These are phyloP conservation scores for Stenodema calcarata DNA, from an alignment of 2,888 invertebrate species.

Conservation along the genomic window DNA sequence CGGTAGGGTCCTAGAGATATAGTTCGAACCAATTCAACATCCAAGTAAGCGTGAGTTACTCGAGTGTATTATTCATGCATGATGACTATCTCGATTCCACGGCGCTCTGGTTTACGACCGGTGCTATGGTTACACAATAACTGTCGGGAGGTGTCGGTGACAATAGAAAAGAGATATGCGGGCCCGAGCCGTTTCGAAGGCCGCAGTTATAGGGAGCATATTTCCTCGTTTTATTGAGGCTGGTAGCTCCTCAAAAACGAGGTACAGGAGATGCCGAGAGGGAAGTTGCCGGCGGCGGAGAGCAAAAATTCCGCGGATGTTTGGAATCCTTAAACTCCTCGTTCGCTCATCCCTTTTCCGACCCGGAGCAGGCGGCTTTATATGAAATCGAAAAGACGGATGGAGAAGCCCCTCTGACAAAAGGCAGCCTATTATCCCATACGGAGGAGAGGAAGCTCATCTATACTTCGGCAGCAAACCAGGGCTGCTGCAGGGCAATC, in stretches of 20 bases:
- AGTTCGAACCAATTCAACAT: background rate
- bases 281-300: background rate
- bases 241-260: background rate
- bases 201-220: background rate
- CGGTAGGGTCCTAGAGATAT: background rate
- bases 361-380: background rate
- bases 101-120: background rate
- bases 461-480: no score
- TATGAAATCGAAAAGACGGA: background rate
- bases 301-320: background rate
- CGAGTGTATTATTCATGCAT: background rate
- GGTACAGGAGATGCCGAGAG: background rate
- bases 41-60: background rate
- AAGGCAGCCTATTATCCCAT: no score
- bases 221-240: background rate
- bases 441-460: no score
- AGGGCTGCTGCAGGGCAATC: no score
- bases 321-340: background rate
- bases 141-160: background rate
- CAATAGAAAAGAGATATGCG: background rate
- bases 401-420: background rate
- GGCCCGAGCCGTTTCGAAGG: background rate
- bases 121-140: background rate
- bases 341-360: background rate
- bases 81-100: background rate